A percentile compares a stretch with the other conserved stretches of the same genome.
Evolutionary conservation across 2,888 invertebrate species (phyloP).

Genomic region (Allolobophora icterica): DNA sequence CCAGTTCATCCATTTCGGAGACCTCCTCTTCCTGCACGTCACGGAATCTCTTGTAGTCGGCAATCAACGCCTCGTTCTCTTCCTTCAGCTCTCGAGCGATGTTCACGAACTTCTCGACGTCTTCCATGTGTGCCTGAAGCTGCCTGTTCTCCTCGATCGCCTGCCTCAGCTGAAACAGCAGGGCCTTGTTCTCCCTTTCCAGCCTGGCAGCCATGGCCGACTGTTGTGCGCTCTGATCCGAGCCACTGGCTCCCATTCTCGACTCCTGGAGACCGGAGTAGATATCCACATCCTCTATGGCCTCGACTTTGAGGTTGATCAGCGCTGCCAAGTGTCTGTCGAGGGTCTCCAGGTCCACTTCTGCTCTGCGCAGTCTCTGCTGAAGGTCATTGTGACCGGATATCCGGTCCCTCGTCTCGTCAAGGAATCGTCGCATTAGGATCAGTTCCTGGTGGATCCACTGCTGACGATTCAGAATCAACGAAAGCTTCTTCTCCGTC

Average conservation of each 20-base stretch:
- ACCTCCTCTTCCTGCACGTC: constrained; percentile 35
- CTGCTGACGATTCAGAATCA: constrained; percentile 36
- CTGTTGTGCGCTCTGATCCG: neutral
- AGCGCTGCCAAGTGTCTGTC: constrained; percentile 36
- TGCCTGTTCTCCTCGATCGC: constrained; percentile 36
- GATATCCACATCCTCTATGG: constrained; percentile 34
- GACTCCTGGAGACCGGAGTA: constrained; percentile 26
- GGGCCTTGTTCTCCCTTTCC: constrained; percentile 38
- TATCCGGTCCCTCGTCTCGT: neutral
- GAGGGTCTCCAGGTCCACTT: constrained; percentile 27
- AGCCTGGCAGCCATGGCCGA: constrained; percentile 21
- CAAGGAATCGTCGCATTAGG: constrained; percentile 20
- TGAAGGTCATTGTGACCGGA: neutral
- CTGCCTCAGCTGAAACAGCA: constrained; percentile 36
- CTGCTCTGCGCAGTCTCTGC: constrained; percentile 26
- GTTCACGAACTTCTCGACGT: constrained; percentile 36
- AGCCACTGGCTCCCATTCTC: neutral
- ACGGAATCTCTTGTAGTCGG: constrained; percentile 34
- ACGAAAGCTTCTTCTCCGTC: constrained; percentile 31
- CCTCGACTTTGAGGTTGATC: constrained; percentile 30
- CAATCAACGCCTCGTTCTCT: constrained; percentile 39
- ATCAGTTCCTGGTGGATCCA: constrained; percentile 41
- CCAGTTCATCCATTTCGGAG: constrained; percentile 39
- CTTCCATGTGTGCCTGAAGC: constrained; percentile 36
- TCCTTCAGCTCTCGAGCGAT: constrained; percentile 39